Percentiles rank a stretch among this genome's conserved stretches.
These are phyloP conservation scores for Sparidentex hasta DNA, from an alignment of 2,797 vertebrate species.

Conservation along the genomic window DNA sequence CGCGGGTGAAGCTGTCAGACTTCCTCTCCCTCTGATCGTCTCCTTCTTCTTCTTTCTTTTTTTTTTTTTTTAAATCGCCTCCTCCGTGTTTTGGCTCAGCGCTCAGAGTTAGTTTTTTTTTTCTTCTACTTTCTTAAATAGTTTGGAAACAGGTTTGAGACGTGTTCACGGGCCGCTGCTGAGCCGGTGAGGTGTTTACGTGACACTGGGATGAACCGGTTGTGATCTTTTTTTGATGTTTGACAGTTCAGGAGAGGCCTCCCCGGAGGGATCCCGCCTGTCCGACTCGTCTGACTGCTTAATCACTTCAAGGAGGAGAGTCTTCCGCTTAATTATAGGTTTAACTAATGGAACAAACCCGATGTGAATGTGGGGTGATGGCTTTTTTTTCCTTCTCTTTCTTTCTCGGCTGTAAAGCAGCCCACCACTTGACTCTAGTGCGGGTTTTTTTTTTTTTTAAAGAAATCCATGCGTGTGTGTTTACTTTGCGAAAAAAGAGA, in stretches of 20 bases:
- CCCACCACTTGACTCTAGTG: not conserved
- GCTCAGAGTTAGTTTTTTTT: not conserved
- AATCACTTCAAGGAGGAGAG: conserved; percentile 77
- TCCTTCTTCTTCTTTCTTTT: not conserved
- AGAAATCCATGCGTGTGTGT: conserved; percentile 16
- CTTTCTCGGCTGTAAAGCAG: conserved; percentile 5
- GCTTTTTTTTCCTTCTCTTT: not conserved
- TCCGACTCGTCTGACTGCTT: conserved; percentile 93
- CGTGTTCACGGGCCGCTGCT: conserved; percentile 41
- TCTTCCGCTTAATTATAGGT: conserved; percentile 76
- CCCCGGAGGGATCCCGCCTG: conserved; percentile 85
- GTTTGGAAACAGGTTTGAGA: conserved; percentile 59
- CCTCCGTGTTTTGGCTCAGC: conserved; percentile 16
- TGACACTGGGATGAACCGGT: conserved; percentile 88
- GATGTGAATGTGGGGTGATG: conserved; percentile 32
- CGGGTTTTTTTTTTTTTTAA: too few relatives aligned
- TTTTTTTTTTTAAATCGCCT: too few relatives aligned
- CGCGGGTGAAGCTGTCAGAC: conserved; percentile 30
- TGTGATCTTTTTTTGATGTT: conserved; percentile 87
- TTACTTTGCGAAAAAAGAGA: conserved; percentile 4
- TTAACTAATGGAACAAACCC: conserved; percentile 48
- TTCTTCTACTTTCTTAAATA: not conserved
- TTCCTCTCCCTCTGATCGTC: conserved; percentile 14
- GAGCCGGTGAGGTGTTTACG: conserved; percentile 73
- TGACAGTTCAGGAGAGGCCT: conserved; percentile 79